Conservation (phyloP, 2,888 invertebrate species). For the Elmis aenea region DNA sequence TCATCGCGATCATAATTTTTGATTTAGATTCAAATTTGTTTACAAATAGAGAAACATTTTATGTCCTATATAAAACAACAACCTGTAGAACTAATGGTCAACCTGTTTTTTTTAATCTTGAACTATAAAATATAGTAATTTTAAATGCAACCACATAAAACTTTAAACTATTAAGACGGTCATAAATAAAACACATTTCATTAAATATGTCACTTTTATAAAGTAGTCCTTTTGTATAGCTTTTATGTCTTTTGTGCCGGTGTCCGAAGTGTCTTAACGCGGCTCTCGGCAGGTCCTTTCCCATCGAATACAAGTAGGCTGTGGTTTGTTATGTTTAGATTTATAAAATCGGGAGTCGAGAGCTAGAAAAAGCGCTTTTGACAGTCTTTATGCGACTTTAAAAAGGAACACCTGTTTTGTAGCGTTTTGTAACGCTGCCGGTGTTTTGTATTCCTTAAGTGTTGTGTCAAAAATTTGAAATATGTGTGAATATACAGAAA, state of each 20-base stretch:
- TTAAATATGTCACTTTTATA: conserved; percentile 40
- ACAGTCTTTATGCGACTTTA: conserved; percentile 5
- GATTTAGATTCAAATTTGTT: too few relatives aligned
- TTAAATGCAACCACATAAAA: too few relatives aligned
- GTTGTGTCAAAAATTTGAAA: conserved; percentile 17
- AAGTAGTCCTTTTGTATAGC: conserved; percentile 37
- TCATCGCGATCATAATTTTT: too few relatives aligned
- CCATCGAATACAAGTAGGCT: conserved; percentile 13
- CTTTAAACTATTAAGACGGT: conserved; percentile 23
- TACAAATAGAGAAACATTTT: too few relatives aligned
- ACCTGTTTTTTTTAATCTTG: too few relatives aligned
- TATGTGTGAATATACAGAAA: conserved; percentile 20
- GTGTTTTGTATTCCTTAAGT: conserved; percentile 15
- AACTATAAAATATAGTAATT: too few relatives aligned
- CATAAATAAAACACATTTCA: conserved; percentile 41
- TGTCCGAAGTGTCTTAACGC: too few relatives aligned
- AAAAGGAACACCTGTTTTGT: conserved; percentile 14
- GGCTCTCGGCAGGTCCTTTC: conserved; percentile 8
- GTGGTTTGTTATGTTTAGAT: conserved; percentile 18
- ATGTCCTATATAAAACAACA: too few relatives aligned
- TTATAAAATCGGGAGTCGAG: conserved; percentile 18
- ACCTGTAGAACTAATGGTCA: too few relatives aligned
- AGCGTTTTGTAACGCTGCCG: conserved; percentile 10
- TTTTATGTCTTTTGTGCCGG: conserved; percentile 21
- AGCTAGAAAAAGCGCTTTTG: conserved; percentile 15